phyloP scores from a whole-genome alignment of 1,140 invertebrate genomes.

The Lutraria rhynchaena region DNA sequence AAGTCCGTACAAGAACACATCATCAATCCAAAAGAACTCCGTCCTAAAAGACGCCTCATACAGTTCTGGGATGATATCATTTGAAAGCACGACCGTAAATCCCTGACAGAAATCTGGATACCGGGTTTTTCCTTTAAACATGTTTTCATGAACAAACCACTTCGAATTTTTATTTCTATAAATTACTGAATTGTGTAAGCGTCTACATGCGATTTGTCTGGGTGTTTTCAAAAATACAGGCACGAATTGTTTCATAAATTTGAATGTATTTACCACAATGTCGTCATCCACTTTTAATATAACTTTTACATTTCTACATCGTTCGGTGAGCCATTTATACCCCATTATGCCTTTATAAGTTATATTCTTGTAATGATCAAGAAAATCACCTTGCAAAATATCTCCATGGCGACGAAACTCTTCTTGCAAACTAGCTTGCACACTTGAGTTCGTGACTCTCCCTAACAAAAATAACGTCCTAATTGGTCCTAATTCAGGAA shows the following conservation, averaged over 20 bases:
- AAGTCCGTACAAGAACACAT: slow-evolving; percentile 80
- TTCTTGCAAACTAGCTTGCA: slow-evolving; percentile 34
- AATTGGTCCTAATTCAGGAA: slow-evolving; percentile 35
- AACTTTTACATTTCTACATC: slow-evolving; percentile 86
- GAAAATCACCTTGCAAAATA: slow-evolving; percentile 72
- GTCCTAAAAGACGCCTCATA: slow-evolving; percentile 65
- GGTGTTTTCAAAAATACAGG: slow-evolving; percentile 12
- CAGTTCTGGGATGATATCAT: slow-evolving; percentile 75
- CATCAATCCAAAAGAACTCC: slow-evolving; percentile 64
- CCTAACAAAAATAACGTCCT: slow-evolving; percentile 87
- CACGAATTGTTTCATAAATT: slow-evolving; percentile 37
- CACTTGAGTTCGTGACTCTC: slow-evolving; percentile 79
- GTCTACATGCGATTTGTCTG: slow-evolving; percentile 53
- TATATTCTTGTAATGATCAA: slow-evolving; percentile 71
- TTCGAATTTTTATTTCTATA: slow-evolving; percentile 40
- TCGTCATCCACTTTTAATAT: slow-evolving; percentile 96
- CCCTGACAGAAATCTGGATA: slow-evolving; percentile 80
- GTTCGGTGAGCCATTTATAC: slow-evolving; percentile 88
- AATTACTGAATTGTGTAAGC: slow-evolving; percentile 1
- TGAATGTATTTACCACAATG: slow-evolving; percentile 89
- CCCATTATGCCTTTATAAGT: slow-evolving; percentile 84
- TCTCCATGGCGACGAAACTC: slow-evolving; percentile 63
- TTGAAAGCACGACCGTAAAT: slow-evolving; percentile 77
- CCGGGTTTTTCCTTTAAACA: slow-evolving; percentile 29
- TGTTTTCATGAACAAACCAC: slow-evolving; percentile 53